Evolutionary conservation across 2,888 invertebrate species (phyloP).

Genomic region (Oscheius sp.): DNA sequence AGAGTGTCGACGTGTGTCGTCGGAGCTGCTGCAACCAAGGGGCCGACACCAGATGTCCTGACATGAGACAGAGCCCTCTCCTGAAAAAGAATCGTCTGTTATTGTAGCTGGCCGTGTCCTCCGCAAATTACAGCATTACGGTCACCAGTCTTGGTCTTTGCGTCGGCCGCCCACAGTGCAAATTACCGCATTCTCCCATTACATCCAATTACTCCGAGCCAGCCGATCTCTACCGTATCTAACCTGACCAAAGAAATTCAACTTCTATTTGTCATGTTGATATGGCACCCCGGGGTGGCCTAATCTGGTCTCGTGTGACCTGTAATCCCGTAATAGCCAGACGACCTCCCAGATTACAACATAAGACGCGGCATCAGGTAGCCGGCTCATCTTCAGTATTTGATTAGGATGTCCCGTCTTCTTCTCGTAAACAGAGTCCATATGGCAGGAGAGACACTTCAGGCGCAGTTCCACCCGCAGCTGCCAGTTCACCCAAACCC

Average conservation of each 20-base stretch:
- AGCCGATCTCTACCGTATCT: slow-evolving; percentile 25
- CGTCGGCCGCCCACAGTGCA: slow-evolving; percentile 33
- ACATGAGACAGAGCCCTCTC: slow-evolving; percentile 70
- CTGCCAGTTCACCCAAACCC: slow-evolving; percentile 10
- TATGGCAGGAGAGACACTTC: slow-evolving; percentile 31
- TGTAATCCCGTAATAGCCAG: slow-evolving; percentile 26
- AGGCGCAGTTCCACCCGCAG: slow-evolving; percentile 8
- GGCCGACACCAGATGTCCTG: slow-evolving; percentile 89
- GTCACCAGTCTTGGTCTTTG: slow-evolving; percentile 35
- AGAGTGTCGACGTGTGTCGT: slow-evolving; percentile 79
- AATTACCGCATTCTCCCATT: slow-evolving; percentile 39
- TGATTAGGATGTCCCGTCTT: too few relatives aligned
- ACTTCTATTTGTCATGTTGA: slow-evolving; percentile 14
- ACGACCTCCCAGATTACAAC: slow-evolving; percentile 23
- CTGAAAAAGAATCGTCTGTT: slow-evolving; percentile 56
- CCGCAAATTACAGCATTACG: slow-evolving; percentile 36
- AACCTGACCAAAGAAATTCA: too few relatives aligned
- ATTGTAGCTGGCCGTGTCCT: slow-evolving; percentile 18
- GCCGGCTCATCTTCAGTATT: background rate
- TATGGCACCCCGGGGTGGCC: slow-evolving; percentile 12
- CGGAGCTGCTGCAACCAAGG: slow-evolving; percentile 92
- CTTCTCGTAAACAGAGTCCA: slow-evolving; percentile 23
- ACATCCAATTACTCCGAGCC: slow-evolving; percentile 34
- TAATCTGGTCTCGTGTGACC: slow-evolving; percentile 1
- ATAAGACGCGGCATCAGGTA: slow-evolving; percentile 19